Base-by-base conservation (phyloP, 2,888 invertebrate species). In the Apotomis betuletana region DNA sequence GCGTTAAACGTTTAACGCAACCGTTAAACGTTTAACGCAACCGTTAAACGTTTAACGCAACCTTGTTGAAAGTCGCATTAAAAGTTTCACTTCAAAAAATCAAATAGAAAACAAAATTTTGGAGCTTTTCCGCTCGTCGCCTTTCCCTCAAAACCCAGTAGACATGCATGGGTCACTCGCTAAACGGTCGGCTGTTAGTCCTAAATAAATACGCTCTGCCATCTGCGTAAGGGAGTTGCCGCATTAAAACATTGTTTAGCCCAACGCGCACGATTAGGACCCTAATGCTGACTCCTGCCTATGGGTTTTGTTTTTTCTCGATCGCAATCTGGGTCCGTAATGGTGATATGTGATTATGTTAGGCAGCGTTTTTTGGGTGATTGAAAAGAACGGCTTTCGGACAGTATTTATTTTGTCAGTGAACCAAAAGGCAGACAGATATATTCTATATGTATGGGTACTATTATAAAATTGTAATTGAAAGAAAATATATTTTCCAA, bases 161-260 rank as follows among this genome's bases (percentile, higher is more conserved):
- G 68, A 68, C 72, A 68, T 72, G 72, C 70, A 67, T 83, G 83
- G 83, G 83, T 80, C 85, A 85, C 79, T 84, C 86, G 87, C 90
- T 92, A 92, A 92, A 91, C 90, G 91, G 86, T 83, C 84, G 85
- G 87, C 91, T 87, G 91, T 92, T 90, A 88, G 90, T 90, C 92
- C 92, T 92, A 91, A 92, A 90, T 91, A 92, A 92, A 92, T 91
- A 92, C 88, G 84, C 83, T 80, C 82, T 77, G 79, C 86, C 89
- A 87, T 87, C 88, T 87, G 88, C 83, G 90, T 88, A 89, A 90
- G 87, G 89, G 89, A 85, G 89, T 87, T 87, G 80, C 76, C 82
- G 80, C 92, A 90, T 92, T 90, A 90, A 90, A 90, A 89, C 90
- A 89, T 91, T 91, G 92, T 92, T 90, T 88, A 87, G 77, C 85